A percentile compares a stretch with the other conserved stretches of the same genome.
Evolutionary conservation across 2,797 vertebrate genomes (phyloP).

Genomic region (Cossypha niveicapilla): DNA sequence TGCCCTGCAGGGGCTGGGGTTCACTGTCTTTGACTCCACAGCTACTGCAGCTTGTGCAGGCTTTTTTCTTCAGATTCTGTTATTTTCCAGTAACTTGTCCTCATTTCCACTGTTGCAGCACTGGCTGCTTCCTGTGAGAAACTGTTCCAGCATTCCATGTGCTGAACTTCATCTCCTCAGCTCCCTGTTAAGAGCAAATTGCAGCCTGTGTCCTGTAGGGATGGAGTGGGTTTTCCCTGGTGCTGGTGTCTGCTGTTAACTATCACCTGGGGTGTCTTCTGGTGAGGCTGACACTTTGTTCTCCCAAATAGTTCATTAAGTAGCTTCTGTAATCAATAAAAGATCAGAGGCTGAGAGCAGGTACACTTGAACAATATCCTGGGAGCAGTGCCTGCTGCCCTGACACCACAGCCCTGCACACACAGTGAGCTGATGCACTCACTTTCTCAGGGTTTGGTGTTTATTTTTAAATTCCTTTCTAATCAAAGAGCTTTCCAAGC

Average conservation of each 20-base stretch:
- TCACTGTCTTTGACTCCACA: neutral
- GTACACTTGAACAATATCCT: fast-evolving
- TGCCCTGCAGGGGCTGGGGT: fast-evolving
- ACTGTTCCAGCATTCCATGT: neutral
- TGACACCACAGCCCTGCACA: fast-evolving
- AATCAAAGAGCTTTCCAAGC: neutral
- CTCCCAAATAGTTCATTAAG: neutral
- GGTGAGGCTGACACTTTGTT: neutral
- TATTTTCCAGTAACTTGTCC: neutral
- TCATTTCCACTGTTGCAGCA: neutral
- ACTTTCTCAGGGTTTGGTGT: fast-evolving
- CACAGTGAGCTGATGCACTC: fast-evolving
- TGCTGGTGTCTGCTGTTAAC: fast-evolving
- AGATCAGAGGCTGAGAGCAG: neutral
- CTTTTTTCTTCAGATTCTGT: neutral
- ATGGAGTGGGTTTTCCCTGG: fast-evolving
- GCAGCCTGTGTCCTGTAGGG: neutral
- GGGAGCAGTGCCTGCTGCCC: fast-evolving
- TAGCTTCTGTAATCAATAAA: neutral
- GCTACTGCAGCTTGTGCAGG: neutral
- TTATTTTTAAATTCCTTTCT: neutral
- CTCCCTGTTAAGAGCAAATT: neutral
- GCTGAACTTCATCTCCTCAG: neutral
- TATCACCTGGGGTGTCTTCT: fast-evolving
- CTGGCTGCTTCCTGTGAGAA: neutral